Base-by-base conservation (phyloP, 2,113 vertebrate species). In the Centropus unirufus region DNA sequence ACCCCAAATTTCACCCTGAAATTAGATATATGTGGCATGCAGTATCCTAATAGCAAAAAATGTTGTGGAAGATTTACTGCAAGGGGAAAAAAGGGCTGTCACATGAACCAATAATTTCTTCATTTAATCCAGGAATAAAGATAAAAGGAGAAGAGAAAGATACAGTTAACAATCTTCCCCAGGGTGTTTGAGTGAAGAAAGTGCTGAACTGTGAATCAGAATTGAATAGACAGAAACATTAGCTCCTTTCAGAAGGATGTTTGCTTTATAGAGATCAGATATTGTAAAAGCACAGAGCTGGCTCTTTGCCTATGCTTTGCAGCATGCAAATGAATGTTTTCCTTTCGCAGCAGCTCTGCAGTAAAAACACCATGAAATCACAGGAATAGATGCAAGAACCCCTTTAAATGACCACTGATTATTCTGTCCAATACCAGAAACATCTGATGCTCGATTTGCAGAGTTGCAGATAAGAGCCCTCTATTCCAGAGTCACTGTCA, bases 191-290 rank as follows among this genome's bases (percentile, higher is more conserved):
- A 90, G 72, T 78, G 85, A 92, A 78, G 49, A 72, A 95, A 94
- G 87, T 90, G 66, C 95, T 95, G 93, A 96, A 95, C 76, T 84
- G 92, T 87, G 90, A 92, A 92, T 95, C 69, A 72, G 85, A 94
- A 90, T 81, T 92, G 94, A 96, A 90, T 83, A 94, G 93, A 80
- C 92, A 95, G 92, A 81, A 93, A 88, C 79, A 92, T 96, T 96
- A 96, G 23, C 76, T 96, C 55, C 90, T 92, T 96, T 96, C 92
- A 95, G 92, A 93, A 88, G 73, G 85, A 67, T 83, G 80, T 88
- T 95, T 96, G 85, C 85, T 79, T 96, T 89, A 93, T 52, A 86
- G 79, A 96, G 94, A 95, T 95, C 96, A 95, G 94, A 78, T 95
- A 94, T 52, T 94, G 83, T 94, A 96, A 90, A 70, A 96, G 80